phyloP scores from a whole-genome alignment of 2,797 vertebrate genomes.

The Acipenser oxyrinchus region DNA sequence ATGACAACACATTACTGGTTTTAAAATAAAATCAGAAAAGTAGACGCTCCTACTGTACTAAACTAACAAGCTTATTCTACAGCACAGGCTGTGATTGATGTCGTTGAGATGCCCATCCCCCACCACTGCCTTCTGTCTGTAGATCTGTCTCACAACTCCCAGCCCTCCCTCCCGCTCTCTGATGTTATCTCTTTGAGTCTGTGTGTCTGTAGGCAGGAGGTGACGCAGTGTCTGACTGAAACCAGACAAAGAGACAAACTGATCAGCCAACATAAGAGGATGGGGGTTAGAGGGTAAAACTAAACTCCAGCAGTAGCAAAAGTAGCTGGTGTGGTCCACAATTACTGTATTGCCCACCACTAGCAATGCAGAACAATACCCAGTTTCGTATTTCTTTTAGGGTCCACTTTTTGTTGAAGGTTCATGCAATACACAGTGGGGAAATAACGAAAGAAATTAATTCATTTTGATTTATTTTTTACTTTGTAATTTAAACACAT shows the following conservation, averaged over 20 bases:
- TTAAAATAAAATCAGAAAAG: slow-evolving; percentile 16
- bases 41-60: slow-evolving; percentile 44
- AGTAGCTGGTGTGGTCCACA: no score
- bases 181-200: slow-evolving; percentile 72
- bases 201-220: slow-evolving; percentile 76
- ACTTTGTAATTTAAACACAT: no score
- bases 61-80: slow-evolving; percentile 50
- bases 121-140: slow-evolving; percentile 58
- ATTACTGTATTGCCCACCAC: no score
- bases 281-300: slow-evolving; percentile 41
- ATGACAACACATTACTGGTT: background rate
- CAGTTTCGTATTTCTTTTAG: no score
- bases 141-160: slow-evolving; percentile 61
- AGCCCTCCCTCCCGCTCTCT: slow-evolving; percentile 55
- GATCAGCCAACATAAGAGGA: slow-evolving; percentile 57
- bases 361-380: no score
- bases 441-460: no score
- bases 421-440: no score
- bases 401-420: no score
- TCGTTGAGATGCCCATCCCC: slow-evolving; percentile 59
- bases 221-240: slow-evolving; percentile 78
- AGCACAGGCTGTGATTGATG: slow-evolving; percentile 61
- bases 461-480: no score
- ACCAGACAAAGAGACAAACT: slow-evolving; percentile 78
- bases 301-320: slow-evolving; percentile 43